Evolutionary conservation across 2,113 vertebrate genomes (phyloP).

Genomic region (Callithrix jacchus): DNA sequence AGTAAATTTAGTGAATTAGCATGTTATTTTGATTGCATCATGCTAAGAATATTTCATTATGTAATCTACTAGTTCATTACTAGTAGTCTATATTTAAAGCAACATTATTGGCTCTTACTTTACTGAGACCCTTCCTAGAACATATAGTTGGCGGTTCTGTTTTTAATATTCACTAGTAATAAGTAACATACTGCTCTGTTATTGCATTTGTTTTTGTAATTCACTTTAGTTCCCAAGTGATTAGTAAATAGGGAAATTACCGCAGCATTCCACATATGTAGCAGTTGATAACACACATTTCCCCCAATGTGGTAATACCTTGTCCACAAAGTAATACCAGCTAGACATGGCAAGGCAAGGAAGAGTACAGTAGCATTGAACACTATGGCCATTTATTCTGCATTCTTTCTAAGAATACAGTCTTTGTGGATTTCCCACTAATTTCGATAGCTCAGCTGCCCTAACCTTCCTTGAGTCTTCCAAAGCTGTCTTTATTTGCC

Average conservation of each 20-base stretch:
- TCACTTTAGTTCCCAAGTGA: background rate
- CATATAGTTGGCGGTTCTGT: background rate
- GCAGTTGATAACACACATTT: background rate
- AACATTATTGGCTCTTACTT: slow-evolving; percentile 41
- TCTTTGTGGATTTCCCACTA: background rate
- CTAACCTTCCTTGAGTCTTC: background rate
- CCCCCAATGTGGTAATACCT: background rate
- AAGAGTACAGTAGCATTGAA: background rate
- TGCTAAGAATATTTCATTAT: background rate
- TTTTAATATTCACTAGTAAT: slow-evolving; percentile 61
- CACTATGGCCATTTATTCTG: background rate
- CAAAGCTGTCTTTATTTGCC: background rate
- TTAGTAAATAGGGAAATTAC: background rate
- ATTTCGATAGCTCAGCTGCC: background rate
- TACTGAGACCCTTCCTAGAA: slow-evolving; percentile 1
- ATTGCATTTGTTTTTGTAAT: background rate
- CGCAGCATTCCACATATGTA: too few relatives aligned
- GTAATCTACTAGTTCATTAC: too few relatives aligned
- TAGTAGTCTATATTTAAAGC: slow-evolving; percentile 37
- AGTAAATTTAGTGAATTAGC: background rate
- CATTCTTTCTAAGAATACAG: background rate
- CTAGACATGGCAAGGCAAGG: background rate
- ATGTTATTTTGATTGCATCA: background rate
- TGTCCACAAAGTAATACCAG: too few relatives aligned
- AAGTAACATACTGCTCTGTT: slow-evolving; percentile 26